These are phyloP conservation scores for Drosophila yooni DNA, from an alignment of 2,888 invertebrate species.

Conservation along the genomic window DNA sequence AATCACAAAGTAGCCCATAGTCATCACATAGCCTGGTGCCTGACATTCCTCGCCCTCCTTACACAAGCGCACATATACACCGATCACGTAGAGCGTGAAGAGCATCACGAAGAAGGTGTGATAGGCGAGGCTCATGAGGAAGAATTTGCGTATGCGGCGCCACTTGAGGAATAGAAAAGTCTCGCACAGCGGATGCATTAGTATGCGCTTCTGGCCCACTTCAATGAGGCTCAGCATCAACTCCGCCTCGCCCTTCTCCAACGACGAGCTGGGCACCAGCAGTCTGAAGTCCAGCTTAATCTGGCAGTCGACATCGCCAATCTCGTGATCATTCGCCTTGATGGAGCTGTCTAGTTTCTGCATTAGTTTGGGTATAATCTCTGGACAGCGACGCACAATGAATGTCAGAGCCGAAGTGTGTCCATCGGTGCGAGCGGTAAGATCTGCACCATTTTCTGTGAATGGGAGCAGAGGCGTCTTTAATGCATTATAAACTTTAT, in stretches of 20 bases:
- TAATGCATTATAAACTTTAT: neutral
- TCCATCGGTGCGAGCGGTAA: constrained; percentile 92
- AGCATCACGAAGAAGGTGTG: constrained; percentile 91
- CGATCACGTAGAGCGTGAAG: constrained; percentile 90
- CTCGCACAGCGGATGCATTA: constrained; percentile 94
- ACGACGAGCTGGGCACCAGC: constrained; percentile 86
- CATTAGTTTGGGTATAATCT: constrained; percentile 90
- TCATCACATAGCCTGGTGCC: constrained; percentile 78
- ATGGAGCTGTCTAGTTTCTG: constrained; percentile 91
- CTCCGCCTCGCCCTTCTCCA: constrained; percentile 89
- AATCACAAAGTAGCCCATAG: constrained; percentile 87
- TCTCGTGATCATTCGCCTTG: constrained; percentile 92
- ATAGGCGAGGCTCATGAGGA: constrained; percentile 91
- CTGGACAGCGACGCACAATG: constrained; percentile 93
- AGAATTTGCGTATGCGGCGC: constrained; percentile 92
- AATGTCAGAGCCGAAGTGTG: constrained; percentile 92
- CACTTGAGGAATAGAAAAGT: constrained; percentile 94
- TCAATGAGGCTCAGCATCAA: constrained; percentile 90
- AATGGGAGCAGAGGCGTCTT: neutral
- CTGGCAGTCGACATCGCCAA: constrained; percentile 94
- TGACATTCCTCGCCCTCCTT: constrained; percentile 70
- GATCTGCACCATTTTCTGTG: constrained; percentile 91
- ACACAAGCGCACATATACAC: constrained; percentile 85
- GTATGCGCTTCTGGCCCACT: constrained; percentile 91
- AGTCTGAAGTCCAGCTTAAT: constrained; percentile 89